Evolutionary conservation across 2,888 invertebrate species (phyloP), one percentile per base, ranked within the genome.

Genomic region (Cylloceria caligata): DNA sequence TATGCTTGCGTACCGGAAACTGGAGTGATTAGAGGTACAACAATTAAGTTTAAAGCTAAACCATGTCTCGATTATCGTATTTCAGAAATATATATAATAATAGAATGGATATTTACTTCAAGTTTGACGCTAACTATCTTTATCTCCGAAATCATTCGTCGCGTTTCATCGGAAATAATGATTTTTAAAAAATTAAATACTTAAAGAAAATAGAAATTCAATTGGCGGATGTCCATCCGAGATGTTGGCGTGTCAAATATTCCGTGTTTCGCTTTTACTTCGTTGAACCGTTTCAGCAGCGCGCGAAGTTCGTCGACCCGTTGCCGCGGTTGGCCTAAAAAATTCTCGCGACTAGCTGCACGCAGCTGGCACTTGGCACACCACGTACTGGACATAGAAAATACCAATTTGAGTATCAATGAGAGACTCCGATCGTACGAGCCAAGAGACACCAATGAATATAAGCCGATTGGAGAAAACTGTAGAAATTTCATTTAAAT

Each of bases 201-300:
- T n/a, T n/a, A 47, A 30, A 19, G n/a, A 19, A 3, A 45, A 67
- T 45, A 65, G 13, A 64, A 42, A 64, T 68, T 68, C 42, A 36
- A 21, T 30, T 52, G 11, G 57, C 71, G 55, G 27, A 52, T 24
- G 11, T 52, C 21, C 19, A 42, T 39, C 27, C 7, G 55, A 72
- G 6, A 68, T 72, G 34, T 52, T 6, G 62, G 27, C 45, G 62
- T 45, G 74, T 30, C 67, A 47, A 67, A 77, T 79, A 69, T 49
- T 69, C 71, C 71, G 55, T 82, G 52, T 75, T 79, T 76, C 64
- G 76, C 71, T 78, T 78, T 83, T 78, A 72, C 80, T 82, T 69
- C n/a, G 49, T 55, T 30, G 39, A 39, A 21, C 55, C 39, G 19
- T 45, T 69, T 77, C 69, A 55, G 62, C 71, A 27, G 57, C 69